Evolutionary conservation across 2,888 invertebrate species (phyloP), one percentile per base, ranked within the genome.

Genomic region (Parasteatoda lunata): DNA sequence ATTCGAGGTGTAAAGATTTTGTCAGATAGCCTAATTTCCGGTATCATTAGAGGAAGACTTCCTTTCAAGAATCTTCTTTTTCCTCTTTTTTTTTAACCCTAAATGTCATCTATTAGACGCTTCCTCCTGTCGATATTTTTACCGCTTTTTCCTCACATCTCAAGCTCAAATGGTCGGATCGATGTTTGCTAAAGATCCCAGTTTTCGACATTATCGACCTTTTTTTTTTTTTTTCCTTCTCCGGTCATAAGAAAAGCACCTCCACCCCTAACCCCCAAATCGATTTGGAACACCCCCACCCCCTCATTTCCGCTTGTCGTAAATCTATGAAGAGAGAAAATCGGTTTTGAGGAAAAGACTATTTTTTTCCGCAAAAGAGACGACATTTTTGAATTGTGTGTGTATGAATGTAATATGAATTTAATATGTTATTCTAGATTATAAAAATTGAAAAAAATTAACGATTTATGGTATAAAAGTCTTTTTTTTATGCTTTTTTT

Each of bases 171-270:
- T 47, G 72, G 72, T 48, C 9, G n/a, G 66, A 77, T 77, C 71
- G 77, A 77, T 82, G 75, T 30, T 70, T 64, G 82, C 82, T 59
- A 71, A 76, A 77, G 83, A 84, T 81, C 65, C 81, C 59, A 75
- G 75, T 84, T 84, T 84, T 72, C 71, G 72, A 84, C 83, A 84
- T 84, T 77, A 84, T 84, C 83, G 83, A 84, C 83, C 71, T 80
- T 72, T 70, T 69, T 77, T 77, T 59, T 59, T 9, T 8, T 59
- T 6, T 13, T 6, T 54, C n/a, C n/a, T 59, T n/a, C 59, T 59
- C 59, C 45, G 47, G 72, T 72, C 77, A 77, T 72, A 84, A 84
- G 83, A 84, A 77, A 75, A 68, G 68, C 54, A n/a, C 51, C 15
- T 49, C 59, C 64, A 72, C 68, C 69, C 48, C 82, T 49, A 45